Evolutionary conservation across 2,113 vertebrate species (phyloP), one percentile per base, ranked within the genome.

Genomic region (Caloenas nicobarica): DNA sequence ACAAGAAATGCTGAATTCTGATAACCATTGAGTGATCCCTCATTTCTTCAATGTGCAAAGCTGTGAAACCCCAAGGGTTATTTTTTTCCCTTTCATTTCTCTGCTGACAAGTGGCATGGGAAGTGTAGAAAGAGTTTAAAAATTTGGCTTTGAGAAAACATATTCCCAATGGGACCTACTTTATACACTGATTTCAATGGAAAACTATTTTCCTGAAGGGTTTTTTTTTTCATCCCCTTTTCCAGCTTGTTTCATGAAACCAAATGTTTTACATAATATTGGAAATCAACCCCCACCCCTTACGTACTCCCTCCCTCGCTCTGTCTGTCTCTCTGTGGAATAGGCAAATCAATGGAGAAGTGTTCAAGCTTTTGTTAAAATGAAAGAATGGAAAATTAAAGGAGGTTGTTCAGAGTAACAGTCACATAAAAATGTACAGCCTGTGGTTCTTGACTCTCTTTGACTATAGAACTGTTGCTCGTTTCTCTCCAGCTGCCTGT

Each of bases 401-500:
- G 89, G 81, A 89, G 89, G 88, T 96, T 95, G 91, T 92, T 94
- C 81, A 92, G 79, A 92, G 96, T 95, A 95, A 95, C 86, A 91
- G 86, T 94, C 87, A 94, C 58, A 94, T 95, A 91, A 95, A 96
- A 96, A 96, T 68, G 81, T 94, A 89, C 90, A 96, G 95, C 84
- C 93, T 95, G 93, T 96, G 91, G 95, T 95, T 97, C 90, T 93
- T 96, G 95, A 96, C 96, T 96, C 93, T 77, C 61, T 96, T 96
- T 97, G 96, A 95, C 91, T 93, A 88, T 87, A 86, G 90, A 89
- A 78, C 89, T 81, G 89, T 93, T 95, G 94, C 97, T 97, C 91
- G 8, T 97, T 97, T 97, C 88, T 95, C 91, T 91, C 95, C 97
- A 97, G 96, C 96, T 97, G 96, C 97, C 96, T 96, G 96, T 86